Percentiles rank a stretch among this genome's conserved stretches.
Conservation (phyloP, 92 coral and sea anemone genomes). For the Metridium senile region DNA sequence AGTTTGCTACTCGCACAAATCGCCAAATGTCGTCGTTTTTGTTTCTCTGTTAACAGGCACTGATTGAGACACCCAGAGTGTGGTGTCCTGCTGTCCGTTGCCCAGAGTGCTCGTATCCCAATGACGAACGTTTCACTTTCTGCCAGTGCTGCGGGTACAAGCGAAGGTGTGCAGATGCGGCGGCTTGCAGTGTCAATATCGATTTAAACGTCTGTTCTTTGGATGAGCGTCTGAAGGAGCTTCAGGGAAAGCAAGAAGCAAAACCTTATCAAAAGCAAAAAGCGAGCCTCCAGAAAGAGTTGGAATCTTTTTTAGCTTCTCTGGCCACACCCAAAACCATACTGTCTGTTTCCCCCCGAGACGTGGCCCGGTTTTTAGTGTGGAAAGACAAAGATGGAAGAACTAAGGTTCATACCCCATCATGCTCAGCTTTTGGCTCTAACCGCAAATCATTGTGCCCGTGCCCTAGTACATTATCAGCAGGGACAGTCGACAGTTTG, state of each 20-base stretch:
- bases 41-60: too few species aligned
- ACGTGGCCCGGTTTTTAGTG: constrained; percentile 27
- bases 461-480: constrained; percentile 48
- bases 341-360: constrained; percentile 27
- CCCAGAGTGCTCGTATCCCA: constrained; percentile 31
- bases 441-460: constrained; percentile 25
- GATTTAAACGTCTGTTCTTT: not conserved
- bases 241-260: not conserved
- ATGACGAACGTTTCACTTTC: constrained; percentile 23
- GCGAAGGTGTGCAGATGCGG: not conserved
- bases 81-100: constrained; percentile 38
- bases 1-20: too few species aligned
- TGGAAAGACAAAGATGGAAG: constrained; percentile 48
- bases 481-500: constrained; percentile 48
- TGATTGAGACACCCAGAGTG: constrained; percentile 19
- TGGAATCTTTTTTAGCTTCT: constrained; percentile 22
- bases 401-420: constrained; percentile 31
- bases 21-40: too few species aligned
- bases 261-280: constrained; percentile 35
- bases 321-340: constrained; percentile 29
- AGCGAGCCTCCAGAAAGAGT: constrained; percentile 15
- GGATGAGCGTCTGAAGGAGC: constrained; percentile 14
- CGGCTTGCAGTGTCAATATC: not conserved
- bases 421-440: constrained; percentile 28
- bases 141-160: constrained; percentile 41